Percentiles rank a stretch among this genome's conserved stretches.
Evolutionary conservation across 2,797 vertebrate species (phyloP).

Genomic region (Phataginus tricuspis): DNA sequence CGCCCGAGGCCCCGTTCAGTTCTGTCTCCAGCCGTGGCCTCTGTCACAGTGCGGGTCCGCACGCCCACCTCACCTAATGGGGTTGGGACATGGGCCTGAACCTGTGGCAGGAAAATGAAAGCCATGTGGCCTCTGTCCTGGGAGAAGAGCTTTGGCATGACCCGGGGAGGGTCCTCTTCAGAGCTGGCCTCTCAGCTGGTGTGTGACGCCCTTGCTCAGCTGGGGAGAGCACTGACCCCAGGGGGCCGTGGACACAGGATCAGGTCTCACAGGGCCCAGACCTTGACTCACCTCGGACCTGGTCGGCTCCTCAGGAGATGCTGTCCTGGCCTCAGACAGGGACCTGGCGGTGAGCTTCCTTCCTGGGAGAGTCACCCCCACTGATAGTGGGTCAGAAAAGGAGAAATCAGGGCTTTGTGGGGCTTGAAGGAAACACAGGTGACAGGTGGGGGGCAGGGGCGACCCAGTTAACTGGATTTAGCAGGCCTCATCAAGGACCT

Average conservation of each 20-base stretch:
- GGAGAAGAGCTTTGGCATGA: neutral
- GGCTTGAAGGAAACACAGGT: accelerated
- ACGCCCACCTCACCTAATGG: accelerated
- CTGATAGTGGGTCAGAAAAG: neutral
- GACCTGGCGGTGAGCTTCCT: neutral
- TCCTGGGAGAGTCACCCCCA: neutral
- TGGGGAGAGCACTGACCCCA: neutral
- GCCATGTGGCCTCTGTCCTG: neutral
- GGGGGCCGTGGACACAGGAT: accelerated
- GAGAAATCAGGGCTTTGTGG: neutral
- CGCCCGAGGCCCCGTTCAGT: neutral
- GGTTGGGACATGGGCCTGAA: neutral
- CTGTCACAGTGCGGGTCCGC: accelerated
- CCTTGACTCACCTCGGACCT: neutral
- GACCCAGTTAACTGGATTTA: no score
- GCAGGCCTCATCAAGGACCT: accelerated
- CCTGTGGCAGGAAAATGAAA: neutral
- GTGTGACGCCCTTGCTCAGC: accelerated
- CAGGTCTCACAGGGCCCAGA: accelerated
- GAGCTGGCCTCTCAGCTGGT: neutral
- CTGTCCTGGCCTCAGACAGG: neutral
- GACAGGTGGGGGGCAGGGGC: accelerated
- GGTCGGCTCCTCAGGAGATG: no score
- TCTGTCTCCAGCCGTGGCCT: neutral
- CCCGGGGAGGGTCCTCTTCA: neutral